Evolutionary conservation across 2,888 invertebrate species (phyloP).

Genomic region (Drosophila merina): DNA sequence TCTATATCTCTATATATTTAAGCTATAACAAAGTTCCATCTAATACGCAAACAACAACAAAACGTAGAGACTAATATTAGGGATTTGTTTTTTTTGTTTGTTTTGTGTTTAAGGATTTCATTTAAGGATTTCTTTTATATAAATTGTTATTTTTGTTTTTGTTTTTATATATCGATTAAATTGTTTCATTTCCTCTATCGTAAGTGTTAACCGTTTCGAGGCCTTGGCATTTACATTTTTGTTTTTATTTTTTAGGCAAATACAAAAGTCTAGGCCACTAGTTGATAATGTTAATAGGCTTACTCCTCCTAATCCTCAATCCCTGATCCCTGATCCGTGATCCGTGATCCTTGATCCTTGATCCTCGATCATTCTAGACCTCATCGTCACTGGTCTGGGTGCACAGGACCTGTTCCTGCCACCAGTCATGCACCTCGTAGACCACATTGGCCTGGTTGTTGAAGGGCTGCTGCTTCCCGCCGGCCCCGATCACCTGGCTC

Average conservation of each 20-base stretch:
- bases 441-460: slow-evolving; percentile 84
- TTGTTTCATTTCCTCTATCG: neutral
- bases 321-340: neutral
- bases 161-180: neutral
- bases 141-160: neutral
- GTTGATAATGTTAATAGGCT: slow-evolving; percentile 44
- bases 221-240: slow-evolving; percentile 32
- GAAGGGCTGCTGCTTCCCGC: slow-evolving; percentile 76
- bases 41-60: slow-evolving; percentile 61
- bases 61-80: slow-evolving; percentile 36
- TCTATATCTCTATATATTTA: slow-evolving; percentile 48
- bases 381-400: slow-evolving; percentile 88
- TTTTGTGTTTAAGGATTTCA: too few species aligned
- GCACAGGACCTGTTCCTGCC: slow-evolving; percentile 90
- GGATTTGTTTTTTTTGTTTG: neutral
- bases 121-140: neutral
- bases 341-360: neutral
- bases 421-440: slow-evolving; percentile 93
- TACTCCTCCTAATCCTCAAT: neutral
- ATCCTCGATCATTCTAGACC: slow-evolving; percentile 55
- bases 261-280: slow-evolving; percentile 63
- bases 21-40: slow-evolving; percentile 51
- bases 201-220: slow-evolving; percentile 24
- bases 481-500: slow-evolving; percentile 71
- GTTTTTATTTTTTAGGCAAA: slow-evolving; percentile 29